These are phyloP conservation scores for Phalacrocorax carbo DNA, from an alignment of 2,113 vertebrate species.

Conservation along the genomic window DNA sequence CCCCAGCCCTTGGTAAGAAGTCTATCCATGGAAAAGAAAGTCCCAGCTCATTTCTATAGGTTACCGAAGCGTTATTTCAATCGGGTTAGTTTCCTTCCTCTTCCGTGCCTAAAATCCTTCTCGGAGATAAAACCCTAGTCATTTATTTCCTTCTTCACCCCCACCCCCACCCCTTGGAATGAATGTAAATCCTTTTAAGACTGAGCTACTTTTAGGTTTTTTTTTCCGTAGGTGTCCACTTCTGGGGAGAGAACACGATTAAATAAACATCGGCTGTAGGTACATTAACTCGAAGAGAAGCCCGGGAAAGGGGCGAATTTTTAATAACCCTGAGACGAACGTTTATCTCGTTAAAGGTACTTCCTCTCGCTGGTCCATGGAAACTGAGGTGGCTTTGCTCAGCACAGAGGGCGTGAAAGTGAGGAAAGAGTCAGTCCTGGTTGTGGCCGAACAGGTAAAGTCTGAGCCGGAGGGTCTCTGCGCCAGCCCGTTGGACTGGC, in stretches of 20 bases:
- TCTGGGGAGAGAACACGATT: slow-evolving; percentile 7
- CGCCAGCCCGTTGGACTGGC: slow-evolving; percentile 82
- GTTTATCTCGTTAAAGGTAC: slow-evolving; percentile 96
- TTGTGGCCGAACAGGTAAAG: slow-evolving; percentile 91
- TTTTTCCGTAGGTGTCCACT: not conserved
- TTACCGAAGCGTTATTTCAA: not conserved
- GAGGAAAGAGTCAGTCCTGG: slow-evolving; percentile 94
- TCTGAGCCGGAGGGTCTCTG: slow-evolving; percentile 86
- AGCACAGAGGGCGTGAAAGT: slow-evolving; percentile 95
- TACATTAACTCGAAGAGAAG: not conserved
- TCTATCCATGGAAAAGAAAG: slow-evolving; percentile 1
- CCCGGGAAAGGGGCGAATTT: not conserved
- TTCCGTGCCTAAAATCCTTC: not conserved
- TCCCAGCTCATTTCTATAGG: not conserved
- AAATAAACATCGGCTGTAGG: slow-evolving; percentile 35
- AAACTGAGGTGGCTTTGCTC: slow-evolving; percentile 90
- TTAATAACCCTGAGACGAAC: slow-evolving; percentile 40
- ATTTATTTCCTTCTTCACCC: not conserved
- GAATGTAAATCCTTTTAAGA: slow-evolving; percentile 23
- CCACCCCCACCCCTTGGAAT: not conserved
- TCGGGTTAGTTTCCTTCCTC: not conserved
- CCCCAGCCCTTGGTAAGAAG: slow-evolving; percentile 7
- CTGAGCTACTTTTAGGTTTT: not conserved
- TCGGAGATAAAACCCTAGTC: not conserved
- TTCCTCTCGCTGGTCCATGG: slow-evolving; percentile 96